Evolutionary conservation across 92 coral and sea anemone genomes (phyloP), one percentile per base, ranked within the genome.

Genomic region (Diadumene lineata): DNA sequence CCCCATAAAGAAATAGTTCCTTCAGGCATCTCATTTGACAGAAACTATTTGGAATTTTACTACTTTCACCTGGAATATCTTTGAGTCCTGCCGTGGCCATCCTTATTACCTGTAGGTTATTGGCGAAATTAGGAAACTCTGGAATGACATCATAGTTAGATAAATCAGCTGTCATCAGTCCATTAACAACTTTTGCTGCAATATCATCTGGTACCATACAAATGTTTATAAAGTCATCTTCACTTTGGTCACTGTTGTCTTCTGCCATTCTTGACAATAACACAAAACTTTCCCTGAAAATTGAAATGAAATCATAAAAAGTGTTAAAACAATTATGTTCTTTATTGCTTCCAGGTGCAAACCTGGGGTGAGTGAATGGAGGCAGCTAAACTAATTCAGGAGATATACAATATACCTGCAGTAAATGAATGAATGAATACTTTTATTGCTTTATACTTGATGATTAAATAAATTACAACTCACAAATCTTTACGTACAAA

Each of bases 61-160:
- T 10, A 2, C 50, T 55, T 13, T 53, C 72, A 16, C 76, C 86
- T 11, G 90, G 90, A 50, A 94, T 61, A 21, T 75, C 53, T 50
- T 48, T 57, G 22, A 94, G 82, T 50, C 84, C 84, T 57, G 83
- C 87, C 56, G 97, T 82, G 31, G 88, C 84, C 62, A 94, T 34
- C 43, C 87, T 86, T 9, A 94, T 73, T 48, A 88, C 97, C 29
- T 86, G 82, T 32, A 94, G 77, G 57, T 80, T 79, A 27, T 48
- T 69, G 24, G 71, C 51, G 66, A 91, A 76, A 63, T 79, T 58
- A 0, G 97, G 92, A 68, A 94, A 86, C 25, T 64, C n/a, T 6
- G 70, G 13, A 46, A 88, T 68, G 10, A 90, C 73, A 33, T 88
- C 98, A 78, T 79, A 94, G 25, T 31, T 73, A 21, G 86, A 82